These are phyloP conservation scores for Bubo bubo DNA, from an alignment of 2,113 vertebrate species.

Conservation along the genomic window DNA sequence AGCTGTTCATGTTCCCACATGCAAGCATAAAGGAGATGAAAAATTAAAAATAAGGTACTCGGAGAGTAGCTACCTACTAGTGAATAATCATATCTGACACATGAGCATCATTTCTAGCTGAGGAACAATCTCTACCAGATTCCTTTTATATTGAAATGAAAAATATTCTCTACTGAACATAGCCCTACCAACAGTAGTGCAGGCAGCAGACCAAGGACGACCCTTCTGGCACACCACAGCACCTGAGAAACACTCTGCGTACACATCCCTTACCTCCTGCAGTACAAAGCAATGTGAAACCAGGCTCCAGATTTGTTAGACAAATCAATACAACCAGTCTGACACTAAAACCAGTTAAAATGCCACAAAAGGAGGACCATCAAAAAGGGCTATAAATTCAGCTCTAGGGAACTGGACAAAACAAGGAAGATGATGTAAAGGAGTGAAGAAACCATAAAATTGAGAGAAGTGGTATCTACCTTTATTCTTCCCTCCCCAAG, in stretches of 20 bases:
- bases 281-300: background rate
- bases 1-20: background rate
- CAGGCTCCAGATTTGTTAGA: background rate
- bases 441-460: background rate
- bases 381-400: background rate
- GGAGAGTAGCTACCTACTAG: background rate
- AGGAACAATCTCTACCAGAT: background rate
- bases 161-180: background rate
- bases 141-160: background rate
- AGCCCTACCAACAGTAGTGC: fast-evolving
- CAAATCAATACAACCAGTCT: background rate
- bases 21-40: background rate
- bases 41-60: background rate
- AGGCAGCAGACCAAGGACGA: background rate
- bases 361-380: background rate
- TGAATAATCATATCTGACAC: background rate
- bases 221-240: background rate
- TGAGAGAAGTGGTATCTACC: background rate
- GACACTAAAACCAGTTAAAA: background rate
- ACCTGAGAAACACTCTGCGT: background rate
- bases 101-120: background rate
- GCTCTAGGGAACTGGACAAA: background rate
- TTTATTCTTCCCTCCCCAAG: background rate
- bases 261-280: background rate
- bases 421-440: background rate